Percentiles rank a stretch among this genome's conserved stretches.
Conservation (phyloP, 2,797 vertebrate genomes). For the Peromyscus aztecus region DNA sequence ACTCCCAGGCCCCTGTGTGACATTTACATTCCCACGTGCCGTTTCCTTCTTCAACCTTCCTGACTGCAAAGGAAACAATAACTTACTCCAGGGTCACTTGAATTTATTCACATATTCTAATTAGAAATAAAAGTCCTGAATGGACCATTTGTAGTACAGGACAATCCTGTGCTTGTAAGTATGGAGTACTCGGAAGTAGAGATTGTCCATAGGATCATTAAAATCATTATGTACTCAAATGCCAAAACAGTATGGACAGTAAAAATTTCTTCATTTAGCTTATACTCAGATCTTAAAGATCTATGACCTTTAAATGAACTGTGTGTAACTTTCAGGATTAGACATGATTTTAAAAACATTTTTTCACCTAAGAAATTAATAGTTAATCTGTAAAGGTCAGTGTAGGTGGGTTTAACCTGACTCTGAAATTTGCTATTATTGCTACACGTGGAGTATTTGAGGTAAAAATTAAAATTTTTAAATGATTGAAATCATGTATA, state of each 20-base stretch:
- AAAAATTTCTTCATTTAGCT: slow-evolving; percentile 57
- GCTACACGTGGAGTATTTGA: slow-evolving; percentile 15
- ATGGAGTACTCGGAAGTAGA: slow-evolving; percentile 13
- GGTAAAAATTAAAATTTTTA: neutral
- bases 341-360: neutral
- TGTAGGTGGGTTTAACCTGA: neutral
- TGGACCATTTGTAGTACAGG: slow-evolving; percentile 40
- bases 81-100: slow-evolving; percentile 43
- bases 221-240: slow-evolving; percentile 10
- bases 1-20: accelerated
- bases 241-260: slow-evolving; percentile 60
- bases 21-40: accelerated
- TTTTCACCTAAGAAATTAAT: slow-evolving; percentile 27
- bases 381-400: slow-evolving; percentile 51
- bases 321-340: slow-evolving; percentile 21
- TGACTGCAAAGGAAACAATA: slow-evolving; percentile 32
- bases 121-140: slow-evolving; percentile 68
- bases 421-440: neutral
- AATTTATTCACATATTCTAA: slow-evolving; percentile 73
- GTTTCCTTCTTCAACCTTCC: neutral
- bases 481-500: neutral
- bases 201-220: slow-evolving; percentile 46
- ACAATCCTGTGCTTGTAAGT: slow-evolving; percentile 62
- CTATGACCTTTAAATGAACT: slow-evolving; percentile 59
- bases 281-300: slow-evolving; percentile 52